phyloP scores from a whole-genome alignment of 2,113 vertebrate species.

The Platysteira castanea region DNA sequence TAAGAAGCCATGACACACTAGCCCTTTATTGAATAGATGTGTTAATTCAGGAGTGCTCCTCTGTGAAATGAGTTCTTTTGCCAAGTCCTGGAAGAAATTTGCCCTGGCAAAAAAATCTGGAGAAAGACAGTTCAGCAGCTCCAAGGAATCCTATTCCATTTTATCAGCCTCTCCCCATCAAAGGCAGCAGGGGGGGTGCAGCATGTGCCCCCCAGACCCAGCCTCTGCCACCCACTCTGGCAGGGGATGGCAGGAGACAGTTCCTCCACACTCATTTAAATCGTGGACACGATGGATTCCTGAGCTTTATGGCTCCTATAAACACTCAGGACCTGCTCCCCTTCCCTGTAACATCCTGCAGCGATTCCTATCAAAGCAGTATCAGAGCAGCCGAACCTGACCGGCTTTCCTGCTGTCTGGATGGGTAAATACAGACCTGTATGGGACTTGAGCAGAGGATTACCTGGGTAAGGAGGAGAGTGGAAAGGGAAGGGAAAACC shows the following conservation, averaged over 20 bases:
- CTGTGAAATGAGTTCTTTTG: background rate
- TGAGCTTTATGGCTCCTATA: background rate
- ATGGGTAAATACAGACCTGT: accelerated
- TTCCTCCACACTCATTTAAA: background rate
- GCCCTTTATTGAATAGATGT: background rate
- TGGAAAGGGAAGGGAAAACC: background rate
- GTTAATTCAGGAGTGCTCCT: background rate
- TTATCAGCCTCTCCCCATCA: background rate
- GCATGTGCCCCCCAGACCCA: accelerated
- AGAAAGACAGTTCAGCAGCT: background rate
- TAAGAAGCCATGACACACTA: accelerated
- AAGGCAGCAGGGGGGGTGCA: background rate
- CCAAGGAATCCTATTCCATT: accelerated
- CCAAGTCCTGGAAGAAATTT: background rate
- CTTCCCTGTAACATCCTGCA: background rate
- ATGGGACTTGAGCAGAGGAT: background rate
- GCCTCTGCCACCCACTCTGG: background rate
- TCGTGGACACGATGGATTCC: background rate
- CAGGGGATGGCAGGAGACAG: background rate
- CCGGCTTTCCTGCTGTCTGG: background rate
- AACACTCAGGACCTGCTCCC: background rate
- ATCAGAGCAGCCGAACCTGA: background rate
- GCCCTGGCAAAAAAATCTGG: background rate
- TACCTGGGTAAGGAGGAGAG: background rate
- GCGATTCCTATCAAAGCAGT: background rate